Conservation (phyloP, 2,797 vertebrate genomes). For the Adelosebastes latens region DNA sequence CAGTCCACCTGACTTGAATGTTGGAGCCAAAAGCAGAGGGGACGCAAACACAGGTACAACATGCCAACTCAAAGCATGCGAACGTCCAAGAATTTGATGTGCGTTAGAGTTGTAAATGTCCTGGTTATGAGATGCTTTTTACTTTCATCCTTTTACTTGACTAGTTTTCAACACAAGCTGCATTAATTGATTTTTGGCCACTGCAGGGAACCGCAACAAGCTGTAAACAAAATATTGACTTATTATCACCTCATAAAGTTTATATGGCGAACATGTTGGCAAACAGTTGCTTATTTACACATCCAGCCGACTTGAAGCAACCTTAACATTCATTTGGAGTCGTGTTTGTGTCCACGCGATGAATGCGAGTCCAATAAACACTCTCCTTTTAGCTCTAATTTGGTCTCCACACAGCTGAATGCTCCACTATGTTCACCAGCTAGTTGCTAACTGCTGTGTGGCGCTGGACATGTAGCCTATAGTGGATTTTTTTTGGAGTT, state of each 20-base stretch:
- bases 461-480: not conserved
- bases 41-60: conserved; percentile 12
- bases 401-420: not conserved
- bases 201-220: not conserved
- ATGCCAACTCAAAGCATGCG: not conserved
- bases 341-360: not conserved
- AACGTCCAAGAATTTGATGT: not conserved
- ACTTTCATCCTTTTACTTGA: not conserved
- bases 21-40: conserved; percentile 8
- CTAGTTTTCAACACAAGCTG: not conserved
- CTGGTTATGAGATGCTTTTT: not conserved
- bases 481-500: not conserved
- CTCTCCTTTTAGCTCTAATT: not conserved
- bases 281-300: not conserved
- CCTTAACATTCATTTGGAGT: not conserved
- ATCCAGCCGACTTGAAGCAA: not conserved
- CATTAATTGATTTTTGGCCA: not conserved
- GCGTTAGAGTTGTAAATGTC: not conserved
- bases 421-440: not conserved
- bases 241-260: not conserved
- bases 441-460: not conserved
- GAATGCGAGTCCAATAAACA: not conserved
- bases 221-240: not conserved
- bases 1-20: conserved; percentile 30
- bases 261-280: not conserved